Evolutionary conservation across 2,888 invertebrate genomes (phyloP).

Genomic region (Scaptomyza reducta): DNA sequence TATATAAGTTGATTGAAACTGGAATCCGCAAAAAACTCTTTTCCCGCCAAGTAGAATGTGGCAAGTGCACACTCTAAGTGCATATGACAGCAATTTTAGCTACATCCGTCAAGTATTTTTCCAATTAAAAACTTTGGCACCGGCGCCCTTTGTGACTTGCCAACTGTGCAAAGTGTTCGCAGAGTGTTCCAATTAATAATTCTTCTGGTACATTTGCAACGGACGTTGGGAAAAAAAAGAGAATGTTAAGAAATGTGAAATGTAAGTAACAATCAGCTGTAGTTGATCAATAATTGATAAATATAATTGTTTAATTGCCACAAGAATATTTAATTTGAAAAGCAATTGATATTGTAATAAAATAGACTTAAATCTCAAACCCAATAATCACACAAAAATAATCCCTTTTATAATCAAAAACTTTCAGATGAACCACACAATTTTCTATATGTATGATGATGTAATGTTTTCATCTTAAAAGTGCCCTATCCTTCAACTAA

Average conservation of each 20-base stretch:
- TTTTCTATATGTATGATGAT: constrained; percentile 47
- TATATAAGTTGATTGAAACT: constrained; percentile 30
- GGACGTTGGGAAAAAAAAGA: neutral
- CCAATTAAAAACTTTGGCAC: constrained; percentile 56
- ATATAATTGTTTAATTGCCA: too few species aligned
- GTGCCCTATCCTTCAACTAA: neutral
- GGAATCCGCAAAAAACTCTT: constrained; percentile 29
- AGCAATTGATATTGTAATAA: too few species aligned
- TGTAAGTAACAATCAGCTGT: neutral
- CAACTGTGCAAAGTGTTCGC: neutral
- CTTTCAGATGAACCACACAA: constrained; percentile 11
- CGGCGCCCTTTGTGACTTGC: constrained; percentile 40
- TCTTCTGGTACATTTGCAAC: constrained; percentile 19
- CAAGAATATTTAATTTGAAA: too few species aligned
- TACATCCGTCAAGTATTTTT: constrained; percentile 40
- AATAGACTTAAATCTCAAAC: too few species aligned
- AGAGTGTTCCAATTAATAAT: constrained; percentile 48
- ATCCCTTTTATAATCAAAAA: constrained; percentile 7
- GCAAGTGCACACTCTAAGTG: constrained; percentile 19
- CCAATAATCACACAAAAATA: too few species aligned
- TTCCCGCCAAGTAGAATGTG: neutral
- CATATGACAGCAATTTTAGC: constrained; percentile 28
- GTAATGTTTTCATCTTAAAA: constrained; percentile 61
- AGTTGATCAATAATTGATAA: neutral
- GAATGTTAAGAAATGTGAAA: neutral